A percentile compares a stretch with the other conserved stretches of the same genome.
Conservation (phyloP, 2,888 invertebrate genomes). For the Chrysomela aeneicollis region DNA sequence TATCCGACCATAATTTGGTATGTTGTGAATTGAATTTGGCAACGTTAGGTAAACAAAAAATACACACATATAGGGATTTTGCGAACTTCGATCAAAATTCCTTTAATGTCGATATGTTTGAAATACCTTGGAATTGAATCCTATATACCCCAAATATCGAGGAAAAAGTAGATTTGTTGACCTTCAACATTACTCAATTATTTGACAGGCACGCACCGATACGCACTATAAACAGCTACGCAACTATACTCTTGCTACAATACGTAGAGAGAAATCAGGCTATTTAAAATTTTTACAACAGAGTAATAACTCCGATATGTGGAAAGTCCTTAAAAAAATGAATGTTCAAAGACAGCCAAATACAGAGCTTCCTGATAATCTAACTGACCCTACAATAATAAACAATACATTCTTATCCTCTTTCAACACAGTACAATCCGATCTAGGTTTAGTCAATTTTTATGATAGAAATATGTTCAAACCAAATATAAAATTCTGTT, state of each 20-base stretch:
- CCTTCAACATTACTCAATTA: conserved; percentile 1
- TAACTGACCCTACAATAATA: background rate
- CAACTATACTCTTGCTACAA: background rate
- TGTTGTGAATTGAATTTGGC: conserved; percentile 4
- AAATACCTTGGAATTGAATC: conserved; percentile 7
- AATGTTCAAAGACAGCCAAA: background rate
- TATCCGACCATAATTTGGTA: conserved; percentile 6
- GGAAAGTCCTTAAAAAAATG: conserved; percentile 1
- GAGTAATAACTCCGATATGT: conserved; percentile 1
- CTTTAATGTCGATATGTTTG: background rate
- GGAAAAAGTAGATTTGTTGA: conserved; percentile 2
- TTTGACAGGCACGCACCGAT: background rate
- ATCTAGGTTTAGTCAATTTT: background rate
- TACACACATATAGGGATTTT: background rate
- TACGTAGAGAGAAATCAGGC: background rate
- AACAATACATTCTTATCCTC: conserved; percentile 7
- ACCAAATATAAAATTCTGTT: background rate
- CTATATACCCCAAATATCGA: conserved; percentile 2
- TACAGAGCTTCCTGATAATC: background rate
- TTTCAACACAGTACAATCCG: background rate
- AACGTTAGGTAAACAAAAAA: too few relatives aligned
- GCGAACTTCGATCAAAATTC: conserved; percentile 4
- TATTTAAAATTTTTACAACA: background rate
- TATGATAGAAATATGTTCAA: background rate
- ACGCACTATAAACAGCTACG: background rate